Base-by-base conservation (phyloP, 2,888 invertebrate species). In the Brachyptera risi region DNA sequence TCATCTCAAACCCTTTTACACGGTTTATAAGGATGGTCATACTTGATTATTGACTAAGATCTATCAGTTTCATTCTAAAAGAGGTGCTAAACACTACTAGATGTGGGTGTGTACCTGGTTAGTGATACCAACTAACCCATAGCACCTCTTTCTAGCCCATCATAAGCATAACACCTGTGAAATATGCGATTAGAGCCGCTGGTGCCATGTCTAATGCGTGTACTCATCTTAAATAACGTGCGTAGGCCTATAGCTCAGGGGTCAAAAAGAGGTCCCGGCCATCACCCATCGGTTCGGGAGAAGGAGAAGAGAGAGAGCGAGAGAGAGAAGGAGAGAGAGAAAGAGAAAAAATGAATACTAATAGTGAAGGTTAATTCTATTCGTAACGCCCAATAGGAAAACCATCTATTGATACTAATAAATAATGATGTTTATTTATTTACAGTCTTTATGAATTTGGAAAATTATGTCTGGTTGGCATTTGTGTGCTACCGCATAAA, bases 161-260 rank as follows among this genome's bases (percentile, higher is more conserved):
- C n/a, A n/a, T n/a, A n/a, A n/a, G n/a, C n/a, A n/a, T 31, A 60
- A 60, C 60, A 60, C 60, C 60, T 60, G 60, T 60, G 50, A 50
- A 59, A 59, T 59, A 59, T 59, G 49, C 49, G 59, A 59, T 59
- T 59, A 51, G 59, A 38, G 26, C 49, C 59, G 59, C 59, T 51
- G 49, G 37, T 59, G 49, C 51, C 59, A 51, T 59, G 51, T 51
- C 59, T 7, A 59, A 59, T 59, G 23, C 24, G 3, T 35, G n/a
- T n/a, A n/a, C n/a, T n/a, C n/a, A n/a, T n/a, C n/a, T n/a, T n/a
- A n/a, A n/a, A n/a, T n/a, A n/a, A n/a, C n/a, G n/a, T n/a, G n/a
- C n/a, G n/a, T n/a, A n/a, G n/a, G n/a, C n/a, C n/a, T n/a, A n/a
- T n/a, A n/a, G n/a, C n/a, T n/a, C n/a, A n/a, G n/a, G n/a, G n/a